Evolutionary conservation across 2,113 vertebrate genomes (phyloP), one percentile per base, ranked within the genome.

Genomic region (Ammodytes dubius): DNA sequence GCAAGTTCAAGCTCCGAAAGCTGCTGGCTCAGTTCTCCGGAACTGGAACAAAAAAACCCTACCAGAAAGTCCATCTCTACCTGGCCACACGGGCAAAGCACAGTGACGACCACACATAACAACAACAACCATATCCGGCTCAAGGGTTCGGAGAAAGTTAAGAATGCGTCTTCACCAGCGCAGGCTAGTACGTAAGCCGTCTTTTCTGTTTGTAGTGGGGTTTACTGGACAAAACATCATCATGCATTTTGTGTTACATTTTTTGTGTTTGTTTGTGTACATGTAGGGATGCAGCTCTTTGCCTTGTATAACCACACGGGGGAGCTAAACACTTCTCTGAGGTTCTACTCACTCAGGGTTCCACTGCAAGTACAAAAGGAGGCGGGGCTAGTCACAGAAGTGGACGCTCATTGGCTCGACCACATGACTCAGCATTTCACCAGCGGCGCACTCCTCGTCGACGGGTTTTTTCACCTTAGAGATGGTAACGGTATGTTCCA

Each of bases 351-450:
- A 0, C 94, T 97, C 88, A 96, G 95, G 87, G 96, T 99, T 70
- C 98, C 98, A 1, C 95, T 99, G 81, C 95, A 88, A 40, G 93
- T 99, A 66, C 96, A 95, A 77, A 96, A 84, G 84, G 96, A 97
- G 5, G 96, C 96, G 52, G 96, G 96, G 84, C 91, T 94, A 0
- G 90, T 98, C 87, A 97, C 92, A 74, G 90, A 95, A 1, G 74
- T 99, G 17, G 96, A 99, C 37, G 96, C 97, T 65, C 96, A 97
- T 87, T 99, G 98, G 98, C 94, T 99, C 66, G 97, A 99, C 87
- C 96, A 99, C 94, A 97, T 99, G 97, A 99, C 96, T 5, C 97
- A 98, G 91, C 98, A 99, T 92, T 99, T 99, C 93, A 96, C 94
- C 89, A 97, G 94, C 63, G 98, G 98, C 6, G 97, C 97, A 8